Base-by-base conservation (phyloP, 2,113 vertebrate species). In the Salvelinus namaycush region DNA sequence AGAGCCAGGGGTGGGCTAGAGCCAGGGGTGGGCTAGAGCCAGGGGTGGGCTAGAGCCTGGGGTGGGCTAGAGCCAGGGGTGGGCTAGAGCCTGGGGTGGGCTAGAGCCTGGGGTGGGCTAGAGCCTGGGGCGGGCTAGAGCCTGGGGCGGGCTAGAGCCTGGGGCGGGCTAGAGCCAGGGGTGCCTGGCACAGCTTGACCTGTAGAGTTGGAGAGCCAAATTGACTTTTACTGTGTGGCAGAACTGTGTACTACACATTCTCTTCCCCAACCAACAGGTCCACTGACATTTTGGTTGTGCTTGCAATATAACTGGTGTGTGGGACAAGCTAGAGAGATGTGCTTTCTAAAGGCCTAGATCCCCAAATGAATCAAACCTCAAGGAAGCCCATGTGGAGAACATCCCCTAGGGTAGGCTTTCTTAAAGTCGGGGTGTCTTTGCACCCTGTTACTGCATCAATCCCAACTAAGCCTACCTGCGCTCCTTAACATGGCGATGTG, bases 381-480 rank as follows among this genome's bases (percentile, higher is more conserved):
- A 57, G 6, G 24, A n/a, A 72, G 39, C 71, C 51, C 6, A 31
- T 69, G 68, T 76, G 20, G n/a, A 65, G 57, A 70, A 26, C 6
- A 67, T 70, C 27, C 26, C 44, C 18, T 67, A 26, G 18, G 13
- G 13, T 20, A 57, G 54, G 18, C 4, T 20, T 57, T 18, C 54
- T 20, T 57, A 11, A 39, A 39, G 13, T 51, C 39, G 14, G 48
- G 22, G n/a, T 54, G 20, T 59, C n/a, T 79, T 69, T 79, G 70
- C 69, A 70, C 74, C 66, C 48, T 1, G 8, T 72, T 49, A 57
- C 18, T 44, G 26, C 57, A 31, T 70, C 44, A 29, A 51, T 18
- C 51, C 51, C n/a, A 9, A 18, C 54, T 57, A 57, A 22, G 59
- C 5, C 20, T 62, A 9, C 59, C 20, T 20, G 11, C 12, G 1